phyloP scores from a whole-genome alignment of 2,797 vertebrate species.

The Rhyacichthys aspro region DNA sequence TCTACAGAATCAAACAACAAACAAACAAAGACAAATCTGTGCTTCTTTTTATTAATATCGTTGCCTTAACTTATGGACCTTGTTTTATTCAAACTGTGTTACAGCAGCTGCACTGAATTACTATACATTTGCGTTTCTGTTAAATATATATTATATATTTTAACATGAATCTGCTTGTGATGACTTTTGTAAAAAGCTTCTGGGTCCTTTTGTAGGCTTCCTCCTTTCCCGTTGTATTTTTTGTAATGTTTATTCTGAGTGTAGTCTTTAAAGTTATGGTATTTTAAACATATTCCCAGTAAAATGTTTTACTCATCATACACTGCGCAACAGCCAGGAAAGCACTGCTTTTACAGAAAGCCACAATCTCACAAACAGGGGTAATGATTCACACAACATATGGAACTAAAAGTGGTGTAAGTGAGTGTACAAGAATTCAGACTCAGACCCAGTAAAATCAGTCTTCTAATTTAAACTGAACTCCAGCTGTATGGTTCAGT shows the following conservation, averaged over 20 bases:
- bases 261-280: background rate
- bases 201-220: no score
- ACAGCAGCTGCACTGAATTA: no score
- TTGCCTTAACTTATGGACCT: no score
- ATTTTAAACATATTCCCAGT: background rate
- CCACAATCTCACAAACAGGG: constrained; percentile 32
- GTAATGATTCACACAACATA: constrained; percentile 30
- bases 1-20: constrained; percentile 55
- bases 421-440: constrained; percentile 27
- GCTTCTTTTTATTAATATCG: no score
- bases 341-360: constrained; percentile 33
- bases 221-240: no score
- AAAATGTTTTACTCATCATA: constrained; percentile 13
- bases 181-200: no score
- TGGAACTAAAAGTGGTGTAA: constrained; percentile 23
- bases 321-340: constrained; percentile 24
- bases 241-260: no score
- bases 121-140: no score
- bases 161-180: no score
- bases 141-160: no score
- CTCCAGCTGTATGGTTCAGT: constrained; percentile 18
- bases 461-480: constrained; percentile 14
- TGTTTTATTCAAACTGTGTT: no score
- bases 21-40: background rate
- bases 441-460: constrained; percentile 26